These are phyloP conservation scores for Parambassis ranga DNA, from an alignment of 2,797 vertebrate genomes.

Conservation along the genomic window DNA sequence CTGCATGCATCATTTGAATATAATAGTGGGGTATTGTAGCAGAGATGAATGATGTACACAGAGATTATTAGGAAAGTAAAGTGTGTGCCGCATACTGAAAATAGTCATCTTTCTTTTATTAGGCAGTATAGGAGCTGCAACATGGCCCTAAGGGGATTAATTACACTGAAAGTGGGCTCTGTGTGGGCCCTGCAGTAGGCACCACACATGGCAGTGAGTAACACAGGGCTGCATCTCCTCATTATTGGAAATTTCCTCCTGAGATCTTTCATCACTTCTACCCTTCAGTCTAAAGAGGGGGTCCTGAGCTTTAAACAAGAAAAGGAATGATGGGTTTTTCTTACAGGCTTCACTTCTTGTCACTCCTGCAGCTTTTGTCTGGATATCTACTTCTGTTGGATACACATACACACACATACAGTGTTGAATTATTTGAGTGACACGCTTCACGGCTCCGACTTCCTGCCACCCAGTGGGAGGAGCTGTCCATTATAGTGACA, in stretches of 20 bases:
- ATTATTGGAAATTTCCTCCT: conserved; percentile 56
- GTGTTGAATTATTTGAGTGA: conserved; percentile 44
- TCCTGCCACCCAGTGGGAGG: conserved; percentile 51
- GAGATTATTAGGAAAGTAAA: conserved; percentile 46
- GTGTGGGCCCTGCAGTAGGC: conserved; percentile 49
- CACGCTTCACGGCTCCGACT: conserved; percentile 51
- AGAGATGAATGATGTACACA: conserved; percentile 49
- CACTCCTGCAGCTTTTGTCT: background rate
- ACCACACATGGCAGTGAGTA: conserved; percentile 59
- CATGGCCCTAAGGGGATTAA: conserved; percentile 43
- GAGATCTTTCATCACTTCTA: conserved; percentile 53
- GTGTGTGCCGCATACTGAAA: conserved; percentile 27
- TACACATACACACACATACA: background rate
- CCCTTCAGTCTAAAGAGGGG: conserved; percentile 40
- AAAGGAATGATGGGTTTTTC: too few relatives aligned
- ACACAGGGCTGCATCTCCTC: conserved; percentile 47
- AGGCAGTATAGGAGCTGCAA: conserved; percentile 41
- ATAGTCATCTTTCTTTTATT: conserved; percentile 70
- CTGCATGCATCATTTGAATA: conserved; percentile 72
- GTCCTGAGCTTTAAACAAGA: conserved; percentile 47
- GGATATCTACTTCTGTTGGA: conserved; percentile 14
- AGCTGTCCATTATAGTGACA: conserved; percentile 70
- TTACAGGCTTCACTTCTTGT: too few relatives aligned
- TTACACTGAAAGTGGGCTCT: conserved; percentile 43
- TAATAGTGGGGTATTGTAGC: conserved; percentile 67